Evolutionary conservation across 2,113 vertebrate genomes (phyloP), one percentile per base, ranked within the genome.

Genomic region (Apteryx mantelli): DNA sequence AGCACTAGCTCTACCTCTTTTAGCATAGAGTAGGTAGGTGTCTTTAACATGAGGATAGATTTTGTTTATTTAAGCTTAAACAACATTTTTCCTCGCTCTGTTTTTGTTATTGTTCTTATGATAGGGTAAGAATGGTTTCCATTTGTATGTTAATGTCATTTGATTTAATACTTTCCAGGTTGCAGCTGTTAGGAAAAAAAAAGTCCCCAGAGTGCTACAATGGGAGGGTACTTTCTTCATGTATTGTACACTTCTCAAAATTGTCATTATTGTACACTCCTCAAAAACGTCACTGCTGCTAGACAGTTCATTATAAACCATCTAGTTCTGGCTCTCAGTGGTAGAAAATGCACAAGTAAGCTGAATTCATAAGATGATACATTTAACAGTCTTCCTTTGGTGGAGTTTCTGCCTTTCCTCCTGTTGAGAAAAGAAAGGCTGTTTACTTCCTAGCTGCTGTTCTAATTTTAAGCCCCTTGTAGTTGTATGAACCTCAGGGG

Each of bases 1-100:
- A 95, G 92, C 64, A 88, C 40, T 77, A 90, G 88, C 80, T 92
- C 81, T 92, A 83, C 30, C 77, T 92, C 73, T 86, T 94, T 82
- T 92, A 93, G 80, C 42, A 65, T 71, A 71, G 56, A 60, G 56
- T 60, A 95, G 78, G 55, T 60, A 30, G 2, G 5, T 58, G 26
- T 74, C 85, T 91, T 88, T 83, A 91, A 70, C 64, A 63, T 9
- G 16, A 91, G 26, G 44, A 32, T 50, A 93, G 53, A 65, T 58
- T 96, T 91, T 74, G 77, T 78, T 64, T 82, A 70, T 40, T 88
- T 48, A 89, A 77, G 44, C 11, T 86, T 91, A 64, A 92, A 91
- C 5, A 13, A 55, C 55, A 42, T 40, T 86, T 82, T 92, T 34
- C 36, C 64, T 76, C 78, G 7, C 18, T 95, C 46, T 74, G 14